These are phyloP conservation scores for Felis chaus DNA, from an alignment of 2,113 vertebrate genomes.

Conservation along the genomic window DNA sequence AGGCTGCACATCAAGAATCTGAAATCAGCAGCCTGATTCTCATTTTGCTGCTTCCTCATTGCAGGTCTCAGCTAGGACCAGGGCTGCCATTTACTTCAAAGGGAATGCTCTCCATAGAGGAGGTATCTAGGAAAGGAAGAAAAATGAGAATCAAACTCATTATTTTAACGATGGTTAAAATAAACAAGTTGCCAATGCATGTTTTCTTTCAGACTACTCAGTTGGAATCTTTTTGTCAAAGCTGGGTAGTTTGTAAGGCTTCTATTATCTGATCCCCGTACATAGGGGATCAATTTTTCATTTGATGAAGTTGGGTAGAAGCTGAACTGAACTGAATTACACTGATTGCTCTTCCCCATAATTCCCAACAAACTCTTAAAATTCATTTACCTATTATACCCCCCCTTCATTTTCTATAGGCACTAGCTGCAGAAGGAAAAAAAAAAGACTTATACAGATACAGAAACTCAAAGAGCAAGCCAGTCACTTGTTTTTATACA, in stretches of 20 bases:
- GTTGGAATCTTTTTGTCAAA: slow-evolving; percentile 18
- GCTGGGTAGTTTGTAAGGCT: background rate
- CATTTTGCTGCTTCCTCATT: background rate
- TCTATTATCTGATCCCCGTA: slow-evolving; percentile 12
- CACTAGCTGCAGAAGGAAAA: background rate
- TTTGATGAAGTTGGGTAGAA: background rate
- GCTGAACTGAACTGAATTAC: slow-evolving; percentile 34
- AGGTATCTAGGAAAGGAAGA: slow-evolving; percentile 34
- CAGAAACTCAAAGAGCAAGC: slow-evolving; percentile 36
- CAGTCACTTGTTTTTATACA: slow-evolving; percentile 41
- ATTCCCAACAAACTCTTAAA: slow-evolving; percentile 32
- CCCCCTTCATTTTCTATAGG: background rate
- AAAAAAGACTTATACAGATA: background rate
- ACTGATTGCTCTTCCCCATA: background rate
- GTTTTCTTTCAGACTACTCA: slow-evolving; percentile 49
- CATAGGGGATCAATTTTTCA: slow-evolving; percentile 39
- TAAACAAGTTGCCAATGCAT: slow-evolving; percentile 35
- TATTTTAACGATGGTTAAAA: slow-evolving; percentile 61
- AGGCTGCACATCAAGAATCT: background rate
- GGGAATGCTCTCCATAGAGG: background rate
- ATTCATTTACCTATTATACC: background rate
- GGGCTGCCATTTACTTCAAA: slow-evolving; percentile 36
- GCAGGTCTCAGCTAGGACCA: background rate
- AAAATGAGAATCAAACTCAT: slow-evolving; percentile 46
- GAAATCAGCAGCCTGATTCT: slow-evolving; percentile 40